Base-by-base conservation (phyloP, 1,140 invertebrate genomes). In the Aphidius ervi region DNA sequence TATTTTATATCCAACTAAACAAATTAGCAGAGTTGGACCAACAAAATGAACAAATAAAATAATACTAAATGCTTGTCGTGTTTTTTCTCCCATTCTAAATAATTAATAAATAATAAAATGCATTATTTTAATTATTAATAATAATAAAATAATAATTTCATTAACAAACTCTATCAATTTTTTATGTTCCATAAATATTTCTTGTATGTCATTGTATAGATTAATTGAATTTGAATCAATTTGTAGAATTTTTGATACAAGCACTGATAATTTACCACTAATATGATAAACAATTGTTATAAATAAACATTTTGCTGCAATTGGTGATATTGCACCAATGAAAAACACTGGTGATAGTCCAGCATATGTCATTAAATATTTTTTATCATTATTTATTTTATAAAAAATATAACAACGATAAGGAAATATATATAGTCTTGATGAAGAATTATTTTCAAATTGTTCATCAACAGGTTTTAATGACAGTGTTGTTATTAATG, bases 1-100 rank as follows among this genome's bases (percentile, higher is more conserved):
- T 39, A 76, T 65, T 69, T 76, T 72, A 54, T 70, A 76, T 46
- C 74, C 73, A 5, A 76, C 59, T 6, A 76, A 71, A 54, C 73
- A 75, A 3, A 75, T 45, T 5, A 74, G 64, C 16, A 65, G 61
- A 20, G 71, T 73, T 1, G 69, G 69, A 52, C 68, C 23, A 31
- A 31, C 23, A 31, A 31, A 31, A 31, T 31, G 23, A 31, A 31
- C 23, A 31, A 31, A 31, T 16, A 76, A 58, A 8, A 64, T 74
- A n/a, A 64, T 57, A 58, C 65, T 72, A 39, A 74, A 76, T 10
- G 68, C 68, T 48, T 72, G 52, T 49, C 67, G 41, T 54, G 76
- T 65, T 3, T 39, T 45, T 48, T 64, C 64, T 41, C 72, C 73
- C 71, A 77, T 70, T 56, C 74, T 77, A 23, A 56, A 68, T 31